A percentile compares a stretch with the other conserved stretches of the same genome.
phyloP scores from a whole-genome alignment of 2,888 invertebrate genomes.

The Tinea trinotella region DNA sequence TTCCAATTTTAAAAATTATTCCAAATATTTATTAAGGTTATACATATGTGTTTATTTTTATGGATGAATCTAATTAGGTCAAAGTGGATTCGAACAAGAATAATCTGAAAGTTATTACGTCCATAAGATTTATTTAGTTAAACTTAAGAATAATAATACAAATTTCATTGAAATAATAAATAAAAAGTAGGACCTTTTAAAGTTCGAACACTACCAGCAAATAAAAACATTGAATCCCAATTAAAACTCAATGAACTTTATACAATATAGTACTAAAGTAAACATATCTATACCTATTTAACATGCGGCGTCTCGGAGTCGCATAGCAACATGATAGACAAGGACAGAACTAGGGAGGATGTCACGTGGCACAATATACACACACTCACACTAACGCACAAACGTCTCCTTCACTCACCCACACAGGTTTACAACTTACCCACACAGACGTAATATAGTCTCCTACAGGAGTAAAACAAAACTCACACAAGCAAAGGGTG shows the following conservation, averaged over 20 bases:
- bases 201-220: too few relatives aligned
- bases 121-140: too few relatives aligned
- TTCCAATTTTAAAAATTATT: neutral
- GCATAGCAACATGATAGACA: slow-evolving; percentile 30
- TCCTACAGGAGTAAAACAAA: too few relatives aligned
- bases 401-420: neutral
- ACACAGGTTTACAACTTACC: neutral
- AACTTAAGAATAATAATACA: too few relatives aligned
- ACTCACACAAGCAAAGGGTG: neutral
- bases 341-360: slow-evolving; percentile 23
- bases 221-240: neutral
- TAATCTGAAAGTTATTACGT: too few relatives aligned
- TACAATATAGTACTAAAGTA: slow-evolving; percentile 21
- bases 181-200: too few relatives aligned
- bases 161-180: too few relatives aligned
- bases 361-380: slow-evolving; percentile 21
- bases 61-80: too few relatives aligned
- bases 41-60: too few relatives aligned
- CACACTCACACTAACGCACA: slow-evolving; percentile 19
- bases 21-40: neutral
- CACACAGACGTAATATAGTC: slow-evolving; percentile 1
- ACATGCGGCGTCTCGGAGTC: slow-evolving; percentile 23
- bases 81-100: too few relatives aligned
- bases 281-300: slow-evolving; percentile 25
- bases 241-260: slow-evolving; percentile 38